Evolutionary conservation across 2,113 vertebrate genomes (phyloP), one percentile per base, ranked within the genome.

Genomic region (Crocuta crocuta): DNA sequence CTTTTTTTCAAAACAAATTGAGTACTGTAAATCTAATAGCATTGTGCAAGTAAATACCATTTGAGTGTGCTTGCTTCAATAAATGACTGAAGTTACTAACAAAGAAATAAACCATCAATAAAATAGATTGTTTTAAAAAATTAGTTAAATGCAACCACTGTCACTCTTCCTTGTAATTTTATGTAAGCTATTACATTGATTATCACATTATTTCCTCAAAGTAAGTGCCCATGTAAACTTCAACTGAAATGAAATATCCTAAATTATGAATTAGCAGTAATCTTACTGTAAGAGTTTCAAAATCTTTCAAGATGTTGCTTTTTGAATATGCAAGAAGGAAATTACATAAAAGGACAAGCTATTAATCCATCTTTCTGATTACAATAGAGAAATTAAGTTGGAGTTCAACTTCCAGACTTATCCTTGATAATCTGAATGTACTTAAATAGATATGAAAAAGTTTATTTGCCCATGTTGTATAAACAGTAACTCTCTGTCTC

Each of bases 121-220:
- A 91, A 73, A 94, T 16, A 84, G 4, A 5, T 93, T 83, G 17
- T 48, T 78, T 92, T 89, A 80, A 82, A 89, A 50, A 9, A 73
- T 68, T 9, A 89, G 28, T 95, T 87, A 95, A 83, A 83, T 73
- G 11, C 10, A 96, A 61, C n/a, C 33, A 71, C 65, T 76, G 35
- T 65, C 63, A 86, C 31, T 65, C 65, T 31, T 95, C 68, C 39
- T 61, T 84, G 17, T 80, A 80, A 70, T 78, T 94, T 82, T 86
- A 9, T 68, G 9, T 83, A 88, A 33, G 87, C 43, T 80, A 55
- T 92, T 92, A 83, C 33, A 93, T 0, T 66, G 12, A 89, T 73
- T 93, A 89, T 68, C 28, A 96, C 92, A 78, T 70, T 74, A 79
- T 86, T 96, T 95, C 68, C 93, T 97, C 84, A 95, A 84, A 93